Evolutionary conservation across 2,888 invertebrate genomes (phyloP).

Genomic region (Liopterus haemorrhoidalis): DNA sequence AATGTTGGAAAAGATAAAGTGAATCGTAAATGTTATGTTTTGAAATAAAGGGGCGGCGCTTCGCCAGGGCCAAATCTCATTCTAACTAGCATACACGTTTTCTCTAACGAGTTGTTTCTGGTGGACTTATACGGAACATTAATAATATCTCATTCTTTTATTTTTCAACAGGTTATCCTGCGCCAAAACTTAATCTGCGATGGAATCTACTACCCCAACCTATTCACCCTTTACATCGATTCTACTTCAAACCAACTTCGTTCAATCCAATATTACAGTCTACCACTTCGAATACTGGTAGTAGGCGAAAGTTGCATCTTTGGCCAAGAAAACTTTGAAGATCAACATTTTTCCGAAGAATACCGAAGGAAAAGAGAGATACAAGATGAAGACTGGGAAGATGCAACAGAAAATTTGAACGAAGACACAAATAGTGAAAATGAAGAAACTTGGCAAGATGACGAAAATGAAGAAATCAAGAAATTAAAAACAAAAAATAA

Average conservation of each 20-base stretch:
- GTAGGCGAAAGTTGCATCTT: constrained; percentile 65
- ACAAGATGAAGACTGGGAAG: constrained; percentile 50
- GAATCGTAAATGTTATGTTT: too few species aligned
- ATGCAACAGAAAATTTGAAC: constrained; percentile 32
- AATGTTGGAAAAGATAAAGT: too few species aligned
- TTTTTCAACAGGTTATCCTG: too few species aligned
- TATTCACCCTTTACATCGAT: constrained; percentile 82
- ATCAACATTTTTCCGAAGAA: constrained; percentile 12
- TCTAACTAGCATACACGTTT: too few species aligned
- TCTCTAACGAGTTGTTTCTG: too few species aligned
- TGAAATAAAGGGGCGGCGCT: too few species aligned
- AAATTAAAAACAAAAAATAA: background rate
- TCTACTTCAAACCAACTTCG: constrained; percentile 73
- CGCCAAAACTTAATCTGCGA: constrained; percentile 69
- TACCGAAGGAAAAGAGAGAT: constrained; percentile 52
- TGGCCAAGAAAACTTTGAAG: constrained; percentile 49
- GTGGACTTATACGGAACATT: too few species aligned
- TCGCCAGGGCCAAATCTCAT: too few species aligned
- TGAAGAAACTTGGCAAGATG: constrained; percentile 24
- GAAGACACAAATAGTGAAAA: constrained; percentile 31
- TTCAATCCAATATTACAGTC: constrained; percentile 76
- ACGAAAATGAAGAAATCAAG: background rate
- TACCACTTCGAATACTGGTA: constrained; percentile 70
- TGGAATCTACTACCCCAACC: constrained; percentile 74
- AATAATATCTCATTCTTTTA: too few species aligned